phyloP scores from a whole-genome alignment of 2,797 vertebrate species.

The Platyrinchus mystaceus region DNA sequence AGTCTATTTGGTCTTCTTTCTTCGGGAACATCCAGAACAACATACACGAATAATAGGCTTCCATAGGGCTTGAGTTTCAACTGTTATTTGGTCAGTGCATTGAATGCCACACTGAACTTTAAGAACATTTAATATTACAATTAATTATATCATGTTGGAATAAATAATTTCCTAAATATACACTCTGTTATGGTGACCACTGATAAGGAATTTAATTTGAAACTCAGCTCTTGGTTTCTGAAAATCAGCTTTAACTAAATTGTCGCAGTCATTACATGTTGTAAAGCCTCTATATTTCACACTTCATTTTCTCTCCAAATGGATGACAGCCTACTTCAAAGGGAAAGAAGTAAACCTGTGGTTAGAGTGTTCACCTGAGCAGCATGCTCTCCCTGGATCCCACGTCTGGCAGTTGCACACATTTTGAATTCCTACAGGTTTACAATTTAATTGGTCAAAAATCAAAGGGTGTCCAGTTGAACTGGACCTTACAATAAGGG shows the following conservation, averaged over 20 bases:
- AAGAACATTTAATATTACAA: neutral
- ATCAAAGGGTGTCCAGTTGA: conserved; percentile 58
- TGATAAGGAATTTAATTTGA: conserved; percentile 62
- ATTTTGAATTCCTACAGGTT: conserved; percentile 41
- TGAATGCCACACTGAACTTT: neutral
- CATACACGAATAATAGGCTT: neutral
- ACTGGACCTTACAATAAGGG: neutral
- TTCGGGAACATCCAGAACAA: neutral
- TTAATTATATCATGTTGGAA: conserved; percentile 40
- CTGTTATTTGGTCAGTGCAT: neutral
- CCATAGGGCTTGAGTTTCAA: neutral
- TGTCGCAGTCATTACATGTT: conserved; percentile 59
- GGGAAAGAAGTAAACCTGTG: conserved; percentile 35
- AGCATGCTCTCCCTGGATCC: conserved; percentile 27
- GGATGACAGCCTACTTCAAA: conserved; percentile 56
- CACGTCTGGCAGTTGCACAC: neutral
- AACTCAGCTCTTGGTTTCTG: conserved; percentile 43
- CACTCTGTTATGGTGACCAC: conserved; percentile 3
- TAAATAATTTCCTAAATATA: conserved; percentile 60
- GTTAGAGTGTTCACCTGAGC: conserved; percentile 50
- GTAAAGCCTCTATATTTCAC: conserved; percentile 66
- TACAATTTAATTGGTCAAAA: conserved; percentile 55
- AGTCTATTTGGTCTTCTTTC: neutral
- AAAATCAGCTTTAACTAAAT: conserved; percentile 65
- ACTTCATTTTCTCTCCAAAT: conserved; percentile 61